A percentile compares a stretch with the other conserved stretches of the same genome.
These are phyloP conservation scores for Caenorhabditis sinica DNA, from an alignment of 2,888 invertebrate species.

Conservation along the genomic window DNA sequence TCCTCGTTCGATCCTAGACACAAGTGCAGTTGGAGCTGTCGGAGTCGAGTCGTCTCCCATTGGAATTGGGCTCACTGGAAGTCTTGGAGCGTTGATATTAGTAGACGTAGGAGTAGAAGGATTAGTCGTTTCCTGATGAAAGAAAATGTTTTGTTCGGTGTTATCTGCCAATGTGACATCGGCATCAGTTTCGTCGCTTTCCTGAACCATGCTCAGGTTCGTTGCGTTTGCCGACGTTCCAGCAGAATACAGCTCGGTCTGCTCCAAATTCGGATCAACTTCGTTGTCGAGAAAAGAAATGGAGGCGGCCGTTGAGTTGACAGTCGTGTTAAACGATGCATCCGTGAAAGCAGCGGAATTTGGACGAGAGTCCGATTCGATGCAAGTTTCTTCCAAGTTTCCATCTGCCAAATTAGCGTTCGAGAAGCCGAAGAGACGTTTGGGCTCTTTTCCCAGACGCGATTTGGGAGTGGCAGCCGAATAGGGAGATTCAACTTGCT, in stretches of 20 bases:
- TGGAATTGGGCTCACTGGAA: constrained; percentile 1
- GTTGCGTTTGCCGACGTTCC: constrained; percentile 15
- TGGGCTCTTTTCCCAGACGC: constrained; percentile 53
- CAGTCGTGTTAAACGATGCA: background rate
- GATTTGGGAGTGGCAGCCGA: constrained; percentile 54
- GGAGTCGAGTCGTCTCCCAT: background rate
- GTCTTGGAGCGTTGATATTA: background rate
- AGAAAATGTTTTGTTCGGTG: constrained; percentile 7
- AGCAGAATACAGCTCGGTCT: constrained; percentile 6
- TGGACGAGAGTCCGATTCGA: constrained; percentile 32
- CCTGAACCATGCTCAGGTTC: constrained; percentile 39
- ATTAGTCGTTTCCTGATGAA: background rate
- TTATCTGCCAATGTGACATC: constrained; percentile 37
- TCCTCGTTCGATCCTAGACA: background rate
- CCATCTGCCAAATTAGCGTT: constrained; percentile 24
- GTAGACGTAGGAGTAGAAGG: background rate
- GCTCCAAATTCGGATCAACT: constrained; percentile 24
- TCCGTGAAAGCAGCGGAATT: background rate
- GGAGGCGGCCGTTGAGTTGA: too few relatives aligned
- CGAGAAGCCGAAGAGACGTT: constrained; percentile 32
- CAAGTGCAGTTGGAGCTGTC: background rate
- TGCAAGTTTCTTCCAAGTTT: constrained; percentile 38
- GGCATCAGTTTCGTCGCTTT: constrained; percentile 33
- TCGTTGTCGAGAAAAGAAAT: background rate
- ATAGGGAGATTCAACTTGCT: constrained; percentile 44